phyloP scores from a whole-genome alignment of 1,140 invertebrate species.

The Sinonovacula constricta region DNA sequence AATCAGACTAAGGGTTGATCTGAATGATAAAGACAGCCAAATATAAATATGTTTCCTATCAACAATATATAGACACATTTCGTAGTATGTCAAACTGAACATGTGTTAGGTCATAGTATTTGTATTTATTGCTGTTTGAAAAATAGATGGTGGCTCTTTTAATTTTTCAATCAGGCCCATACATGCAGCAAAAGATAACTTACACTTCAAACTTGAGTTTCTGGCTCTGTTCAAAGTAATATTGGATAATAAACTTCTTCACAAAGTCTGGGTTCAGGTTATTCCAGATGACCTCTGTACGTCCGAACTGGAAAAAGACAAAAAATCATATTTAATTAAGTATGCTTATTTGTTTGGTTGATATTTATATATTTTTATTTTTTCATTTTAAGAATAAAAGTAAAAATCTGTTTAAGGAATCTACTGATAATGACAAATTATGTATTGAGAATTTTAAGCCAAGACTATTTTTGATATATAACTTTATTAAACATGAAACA shows the following conservation, averaged over 20 bases:
- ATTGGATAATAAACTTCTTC: constrained; percentile 80
- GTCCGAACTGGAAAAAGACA: constrained; percentile 75
- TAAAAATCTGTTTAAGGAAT: not conserved
- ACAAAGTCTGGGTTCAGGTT: constrained; percentile 81
- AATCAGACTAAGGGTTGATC: no score
- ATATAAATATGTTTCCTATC: no score
- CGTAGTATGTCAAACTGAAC: no score
- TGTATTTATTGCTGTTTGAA: no score
- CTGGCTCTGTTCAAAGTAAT: constrained; percentile 81
- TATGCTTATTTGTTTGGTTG: no score
- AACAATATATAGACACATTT: no score
- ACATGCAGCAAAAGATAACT: constrained; percentile 51
- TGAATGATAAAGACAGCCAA: no score
- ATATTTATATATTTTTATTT: not conserved
- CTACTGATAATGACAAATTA: not conserved
- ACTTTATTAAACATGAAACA: not conserved
- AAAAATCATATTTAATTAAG: not conserved
- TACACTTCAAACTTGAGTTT: constrained; percentile 79
- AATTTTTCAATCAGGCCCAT: no score
- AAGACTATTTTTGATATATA: not conserved
- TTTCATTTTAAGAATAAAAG: not conserved
- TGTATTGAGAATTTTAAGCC: not conserved
- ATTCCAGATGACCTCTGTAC: constrained; percentile 81
- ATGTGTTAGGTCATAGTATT: no score
- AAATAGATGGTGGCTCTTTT: no score